Percentiles rank a stretch among this genome's conserved stretches.
Conservation (phyloP, 1,140 invertebrate genomes). For the Gerris buenoi region DNA sequence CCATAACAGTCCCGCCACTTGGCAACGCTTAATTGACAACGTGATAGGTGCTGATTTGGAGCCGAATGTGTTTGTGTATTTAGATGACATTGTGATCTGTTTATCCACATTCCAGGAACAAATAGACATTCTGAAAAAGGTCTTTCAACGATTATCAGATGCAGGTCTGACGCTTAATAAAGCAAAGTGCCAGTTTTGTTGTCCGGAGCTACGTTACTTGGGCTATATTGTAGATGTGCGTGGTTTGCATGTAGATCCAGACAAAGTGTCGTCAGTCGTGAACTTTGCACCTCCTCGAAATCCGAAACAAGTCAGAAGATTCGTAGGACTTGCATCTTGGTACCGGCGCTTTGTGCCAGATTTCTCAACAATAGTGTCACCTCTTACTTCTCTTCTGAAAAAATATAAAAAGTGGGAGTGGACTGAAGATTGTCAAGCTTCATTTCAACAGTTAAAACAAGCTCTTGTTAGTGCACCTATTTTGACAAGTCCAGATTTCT, state of each 20-base stretch:
- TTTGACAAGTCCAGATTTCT: constrained; percentile 22
- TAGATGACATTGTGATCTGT: constrained; percentile 28
- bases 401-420: constrained; percentile 20
- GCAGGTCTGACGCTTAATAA: background rate
- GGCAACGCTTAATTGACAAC: constrained; percentile 24
- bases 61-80: constrained; percentile 22
- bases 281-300: constrained; percentile 22
- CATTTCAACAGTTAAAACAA: constrained; percentile 22
- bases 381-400: constrained; percentile 23
- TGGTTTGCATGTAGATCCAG: constrained; percentile 9
- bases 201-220: constrained; percentile 23
- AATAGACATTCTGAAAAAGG: constrained; percentile 7
- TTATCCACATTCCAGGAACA: constrained; percentile 10
- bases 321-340: constrained; percentile 24
- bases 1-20: constrained; percentile 20
- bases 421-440: constrained; percentile 3
- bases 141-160: constrained; percentile 2
- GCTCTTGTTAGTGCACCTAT: constrained; percentile 16
- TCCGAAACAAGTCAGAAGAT: constrained; percentile 18
- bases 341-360: constrained; percentile 24
- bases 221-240: constrained; percentile 9
- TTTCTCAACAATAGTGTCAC: constrained; percentile 23
- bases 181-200: constrained; percentile 23
- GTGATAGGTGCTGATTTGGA: constrained; percentile 26
- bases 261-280: constrained; percentile 21